Conservation (phyloP, 2,113 vertebrate genomes). For the Terrapene triunguis region DNA sequence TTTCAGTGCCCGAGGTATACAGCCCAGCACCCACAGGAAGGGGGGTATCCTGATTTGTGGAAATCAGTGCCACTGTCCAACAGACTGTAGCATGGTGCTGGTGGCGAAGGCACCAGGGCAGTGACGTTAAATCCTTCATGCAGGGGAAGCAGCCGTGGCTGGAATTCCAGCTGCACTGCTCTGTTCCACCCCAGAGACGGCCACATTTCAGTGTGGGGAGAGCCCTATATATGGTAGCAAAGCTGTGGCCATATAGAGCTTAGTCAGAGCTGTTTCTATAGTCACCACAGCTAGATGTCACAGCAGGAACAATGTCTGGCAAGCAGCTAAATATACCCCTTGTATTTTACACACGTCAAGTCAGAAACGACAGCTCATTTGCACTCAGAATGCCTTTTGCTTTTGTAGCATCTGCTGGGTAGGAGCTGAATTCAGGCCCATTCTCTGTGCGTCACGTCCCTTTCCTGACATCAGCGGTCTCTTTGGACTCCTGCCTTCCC, state of each 20-base stretch:
- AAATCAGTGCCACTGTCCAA: neutral
- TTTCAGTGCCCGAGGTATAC: neutral
- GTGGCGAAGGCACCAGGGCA: neutral
- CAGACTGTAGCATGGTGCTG: neutral
- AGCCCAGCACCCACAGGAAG: neutral
- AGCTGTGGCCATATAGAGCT: neutral
- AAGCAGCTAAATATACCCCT: neutral
- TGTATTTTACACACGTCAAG: neutral
- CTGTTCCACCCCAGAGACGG: neutral
- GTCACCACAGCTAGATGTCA: neutral
- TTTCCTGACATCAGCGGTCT: neutral
- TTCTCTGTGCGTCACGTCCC: neutral
- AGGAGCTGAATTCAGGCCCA: neutral
- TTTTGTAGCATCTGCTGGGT: neutral
- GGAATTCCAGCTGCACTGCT: neutral
- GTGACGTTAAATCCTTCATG: neutral
- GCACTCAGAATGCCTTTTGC: neutral
- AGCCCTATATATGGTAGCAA: neutral
- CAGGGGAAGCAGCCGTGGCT: neutral
- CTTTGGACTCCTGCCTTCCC: neutral
- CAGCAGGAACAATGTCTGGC: neutral
- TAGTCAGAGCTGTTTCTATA: neutral
- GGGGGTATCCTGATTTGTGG: neutral
- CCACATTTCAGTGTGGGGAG: neutral
- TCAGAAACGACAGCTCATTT: neutral